A percentile compares a stretch with the other conserved stretches of the same genome.
Conservation (phyloP, 2,888 invertebrate species). For the Chydorus sphaericus region DNA sequence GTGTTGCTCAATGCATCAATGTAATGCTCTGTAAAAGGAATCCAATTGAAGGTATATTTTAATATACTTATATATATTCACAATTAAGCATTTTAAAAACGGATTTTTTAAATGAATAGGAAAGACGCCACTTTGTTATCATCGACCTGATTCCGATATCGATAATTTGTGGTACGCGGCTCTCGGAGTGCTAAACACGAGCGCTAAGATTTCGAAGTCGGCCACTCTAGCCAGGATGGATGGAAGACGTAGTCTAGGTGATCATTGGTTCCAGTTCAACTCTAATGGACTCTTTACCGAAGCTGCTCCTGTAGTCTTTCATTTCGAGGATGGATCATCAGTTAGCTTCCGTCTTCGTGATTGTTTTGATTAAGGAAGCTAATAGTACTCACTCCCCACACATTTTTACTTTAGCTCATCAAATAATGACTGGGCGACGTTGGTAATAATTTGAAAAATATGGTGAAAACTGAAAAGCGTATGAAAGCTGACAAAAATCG, state of each 20-base stretch:
- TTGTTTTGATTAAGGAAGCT: no score
- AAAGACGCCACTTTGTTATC: background rate
- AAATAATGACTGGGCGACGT: no score
- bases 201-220: background rate
- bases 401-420: no score
- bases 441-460: no score
- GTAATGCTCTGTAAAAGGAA: background rate
- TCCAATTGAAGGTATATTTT: no score
- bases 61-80: no score
- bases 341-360: background rate
- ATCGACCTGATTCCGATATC: background rate
- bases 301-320: background rate
- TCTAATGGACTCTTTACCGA: background rate
- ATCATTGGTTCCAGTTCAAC: background rate
- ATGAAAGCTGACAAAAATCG: no score
- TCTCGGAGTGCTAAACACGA: background rate
- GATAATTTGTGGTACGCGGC: no score
- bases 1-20: background rate
- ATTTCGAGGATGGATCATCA: background rate
- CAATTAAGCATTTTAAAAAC: no score
- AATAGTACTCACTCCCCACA: no score
- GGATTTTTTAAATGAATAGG: no score
- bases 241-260: background rate
- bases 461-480: no score
- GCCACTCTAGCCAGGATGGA: background rate